A percentile compares a stretch with the other conserved stretches of the same genome.
Conservation (phyloP, 2,888 invertebrate genomes). For the Gryllus longicercus region DNA sequence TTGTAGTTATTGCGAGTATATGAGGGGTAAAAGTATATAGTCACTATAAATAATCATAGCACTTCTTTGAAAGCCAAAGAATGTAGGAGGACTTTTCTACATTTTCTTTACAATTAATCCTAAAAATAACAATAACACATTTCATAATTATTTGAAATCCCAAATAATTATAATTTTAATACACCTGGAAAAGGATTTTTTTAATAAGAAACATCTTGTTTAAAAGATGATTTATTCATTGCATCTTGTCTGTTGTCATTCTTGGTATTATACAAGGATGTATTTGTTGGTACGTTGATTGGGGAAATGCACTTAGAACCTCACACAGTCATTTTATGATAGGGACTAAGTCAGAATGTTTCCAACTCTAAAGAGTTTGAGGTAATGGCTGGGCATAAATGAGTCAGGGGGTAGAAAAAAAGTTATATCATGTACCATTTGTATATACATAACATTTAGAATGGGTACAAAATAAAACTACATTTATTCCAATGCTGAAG, state of each 20-base stretch:
- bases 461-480: not conserved
- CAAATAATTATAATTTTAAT: slow-evolving; percentile 1
- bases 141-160: slow-evolving; percentile 30
- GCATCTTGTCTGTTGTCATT: slow-evolving; percentile 5
- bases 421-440: slow-evolving; percentile 17
- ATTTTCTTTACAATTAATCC: slow-evolving; percentile 23
- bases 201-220: slow-evolving; percentile 24
- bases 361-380: slow-evolving; percentile 17
- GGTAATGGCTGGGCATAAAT: slow-evolving; percentile 11
- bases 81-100: slow-evolving; percentile 31
- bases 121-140: slow-evolving; percentile 21
- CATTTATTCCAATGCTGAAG: slow-evolving; percentile 2
- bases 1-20: slow-evolving; percentile 35
- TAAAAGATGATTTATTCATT: slow-evolving; percentile 11
- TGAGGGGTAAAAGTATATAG: slow-evolving; percentile 29
- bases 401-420: not conserved
- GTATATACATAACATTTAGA: not conserved
- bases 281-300: not conserved
- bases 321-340: slow-evolving; percentile 10
- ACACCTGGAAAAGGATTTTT: slow-evolving; percentile 24
- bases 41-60: slow-evolving; percentile 32
- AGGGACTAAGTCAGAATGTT: slow-evolving; percentile 17
- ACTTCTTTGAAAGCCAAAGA: slow-evolving; percentile 33
- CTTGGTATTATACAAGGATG: slow-evolving; percentile 17
- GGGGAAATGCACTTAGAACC: slow-evolving; percentile 7